Base-by-base conservation (phyloP, 2,888 invertebrate genomes). In the Theretra japonica region DNA sequence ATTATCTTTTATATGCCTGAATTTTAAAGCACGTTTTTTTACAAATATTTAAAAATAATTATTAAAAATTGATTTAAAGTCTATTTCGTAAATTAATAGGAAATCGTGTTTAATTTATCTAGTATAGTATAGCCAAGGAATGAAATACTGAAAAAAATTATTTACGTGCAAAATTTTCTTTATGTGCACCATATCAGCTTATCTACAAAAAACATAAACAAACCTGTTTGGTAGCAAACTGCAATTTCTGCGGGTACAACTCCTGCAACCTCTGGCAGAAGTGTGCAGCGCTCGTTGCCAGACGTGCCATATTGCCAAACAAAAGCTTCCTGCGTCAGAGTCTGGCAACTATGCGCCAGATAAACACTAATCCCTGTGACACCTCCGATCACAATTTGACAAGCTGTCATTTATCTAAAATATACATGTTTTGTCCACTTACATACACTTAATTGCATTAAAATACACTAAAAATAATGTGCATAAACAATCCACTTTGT, bases 181-280 rank as follows among this genome's bases (percentile, higher is more conserved):
- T n/a, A n/a, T n/a, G n/a, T n/a, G 23, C 23, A 4, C 5, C 21
- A 41, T 2, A 25, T 4, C 21, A 8, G 33, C 21, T 7, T 15
- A 58, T 58, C 58, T 7, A 4, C 58, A 21, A 33, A 25, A 19
- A 68, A 60, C 58, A 25, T n/a, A 65, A 72, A 73, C 78, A 15
- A 74, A 91, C 93, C 89, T 84, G 86, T 72, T 90, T 91, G 28
- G 84, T 84, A 0, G 86, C 77, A 72, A 91, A 76, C 70, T 86
- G 87, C 72, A 92, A 73, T 74, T 91, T 93, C 73, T 89, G 89
- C 19, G 94, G 93, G 73, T 93, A 92, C 75, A 94, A 71, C 79
- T 94, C 94, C 81, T 92, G 92, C n/a, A 94, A 80, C 56, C 92
- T 83, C 77, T 94, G 94, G 78, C 89, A 93, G 73, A 94, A 83